Conservation (phyloP, 2,888 invertebrate genomes). For the Agrotis ipsilon region DNA sequence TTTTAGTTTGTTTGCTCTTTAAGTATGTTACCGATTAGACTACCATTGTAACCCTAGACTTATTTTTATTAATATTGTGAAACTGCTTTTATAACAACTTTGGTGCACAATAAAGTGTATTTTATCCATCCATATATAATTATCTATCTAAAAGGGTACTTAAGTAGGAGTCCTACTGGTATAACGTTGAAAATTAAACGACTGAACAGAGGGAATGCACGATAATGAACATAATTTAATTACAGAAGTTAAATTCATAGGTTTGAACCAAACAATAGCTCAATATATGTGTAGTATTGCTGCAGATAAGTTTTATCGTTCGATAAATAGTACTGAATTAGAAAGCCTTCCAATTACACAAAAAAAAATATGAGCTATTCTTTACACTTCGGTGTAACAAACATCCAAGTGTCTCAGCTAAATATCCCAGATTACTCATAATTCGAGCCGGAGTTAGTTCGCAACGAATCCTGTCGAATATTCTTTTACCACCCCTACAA, state of each 20-base stretch:
- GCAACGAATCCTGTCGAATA: conserved; percentile 49
- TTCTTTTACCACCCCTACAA: conserved; percentile 50
- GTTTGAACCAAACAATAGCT: not conserved
- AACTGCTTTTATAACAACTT: too few species aligned
- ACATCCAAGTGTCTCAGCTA: conserved; percentile 38
- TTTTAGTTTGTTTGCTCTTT: not conserved
- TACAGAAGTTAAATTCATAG: too few species aligned
- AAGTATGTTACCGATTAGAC: too few species aligned
- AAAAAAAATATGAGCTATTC: not conserved
- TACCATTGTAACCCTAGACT: too few species aligned
- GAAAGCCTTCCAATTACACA: too few species aligned
- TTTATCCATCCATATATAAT: too few species aligned
- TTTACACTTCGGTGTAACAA: conserved; percentile 40
- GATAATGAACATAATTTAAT: not conserved
- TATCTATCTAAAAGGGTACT: not conserved
- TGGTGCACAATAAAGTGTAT: too few species aligned
- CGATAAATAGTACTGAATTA: too few species aligned
- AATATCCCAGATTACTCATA: conserved; percentile 59
- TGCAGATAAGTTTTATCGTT: not conserved
- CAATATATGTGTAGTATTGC: not conserved
- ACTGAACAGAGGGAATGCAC: not conserved
- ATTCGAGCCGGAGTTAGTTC: conserved; percentile 54
- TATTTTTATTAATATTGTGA: too few species aligned
- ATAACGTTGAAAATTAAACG: not conserved
- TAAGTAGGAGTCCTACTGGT: not conserved